Percentiles rank a stretch among this genome's conserved stretches.
phyloP scores from a whole-genome alignment of 2,888 invertebrate species.

The Entomobrya proxima region DNA sequence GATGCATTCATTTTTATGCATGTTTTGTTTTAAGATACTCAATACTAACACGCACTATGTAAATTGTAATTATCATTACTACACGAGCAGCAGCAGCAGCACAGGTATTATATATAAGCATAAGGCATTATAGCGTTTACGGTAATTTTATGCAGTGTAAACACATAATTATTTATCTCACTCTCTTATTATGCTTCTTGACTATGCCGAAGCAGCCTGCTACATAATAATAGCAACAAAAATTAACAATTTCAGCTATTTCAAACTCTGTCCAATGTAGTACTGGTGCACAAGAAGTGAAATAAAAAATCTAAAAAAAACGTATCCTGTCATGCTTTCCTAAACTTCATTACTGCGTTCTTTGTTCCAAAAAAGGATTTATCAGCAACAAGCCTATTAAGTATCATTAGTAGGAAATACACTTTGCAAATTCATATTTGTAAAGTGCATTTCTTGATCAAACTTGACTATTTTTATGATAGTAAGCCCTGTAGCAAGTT shows the following conservation, averaged over 20 bases:
- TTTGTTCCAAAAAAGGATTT: slow-evolving; percentile 6
- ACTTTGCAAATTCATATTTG: background rate
- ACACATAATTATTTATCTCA: background rate
- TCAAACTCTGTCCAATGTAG: background rate
- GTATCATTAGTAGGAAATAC: slow-evolving; percentile 11
- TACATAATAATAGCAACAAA: no score
- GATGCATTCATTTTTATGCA: background rate
- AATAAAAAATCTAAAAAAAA: background rate
- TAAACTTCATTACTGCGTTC: background rate
- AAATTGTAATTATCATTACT: background rate
- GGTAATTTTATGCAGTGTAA: slow-evolving; percentile 33
- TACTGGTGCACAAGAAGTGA: background rate
- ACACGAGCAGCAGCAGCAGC: background rate
- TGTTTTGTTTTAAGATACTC: background rate
- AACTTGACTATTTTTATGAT: background rate
- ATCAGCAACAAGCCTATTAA: background rate
- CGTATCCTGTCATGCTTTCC: background rate
- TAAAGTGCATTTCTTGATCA: background rate
- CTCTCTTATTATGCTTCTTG: background rate
- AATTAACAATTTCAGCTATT: background rate
- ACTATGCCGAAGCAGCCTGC: background rate
- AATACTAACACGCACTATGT: background rate
- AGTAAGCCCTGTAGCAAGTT: slow-evolving; percentile 3
- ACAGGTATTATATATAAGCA: no score
- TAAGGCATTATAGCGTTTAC: slow-evolving; percentile 1